Conservation (phyloP, 2,888 invertebrate species). For the Helleia helle region DNA sequence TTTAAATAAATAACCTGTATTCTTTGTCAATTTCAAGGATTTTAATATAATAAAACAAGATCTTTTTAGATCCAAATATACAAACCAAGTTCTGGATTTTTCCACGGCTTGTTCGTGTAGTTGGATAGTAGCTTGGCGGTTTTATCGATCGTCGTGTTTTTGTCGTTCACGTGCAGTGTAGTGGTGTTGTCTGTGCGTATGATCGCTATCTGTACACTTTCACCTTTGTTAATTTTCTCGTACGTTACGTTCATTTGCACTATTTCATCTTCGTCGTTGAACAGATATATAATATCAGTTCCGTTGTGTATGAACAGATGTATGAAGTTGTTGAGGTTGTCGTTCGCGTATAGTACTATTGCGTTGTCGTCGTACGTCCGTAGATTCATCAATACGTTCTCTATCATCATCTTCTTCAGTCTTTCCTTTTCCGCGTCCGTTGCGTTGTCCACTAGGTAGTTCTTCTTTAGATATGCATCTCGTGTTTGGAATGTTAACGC, state of each 20-base stretch:
- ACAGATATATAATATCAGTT: constrained; percentile 86
- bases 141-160: constrained; percentile 79
- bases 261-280: constrained; percentile 87
- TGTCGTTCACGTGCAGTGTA: constrained; percentile 86
- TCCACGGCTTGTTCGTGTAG: constrained; percentile 91
- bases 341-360: constrained; percentile 91
- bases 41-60: too few relatives aligned
- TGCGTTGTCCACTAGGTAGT: constrained; percentile 80
- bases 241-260: constrained; percentile 85
- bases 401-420: constrained; percentile 82
- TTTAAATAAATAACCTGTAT: too few relatives aligned
- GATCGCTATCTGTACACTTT: constrained; percentile 92
- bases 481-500: constrained; percentile 90
- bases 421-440: constrained; percentile 76
- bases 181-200: constrained; percentile 81
- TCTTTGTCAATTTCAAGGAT: too few relatives aligned
- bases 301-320: constrained; percentile 89
- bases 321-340: constrained; percentile 94
- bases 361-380: constrained; percentile 89
- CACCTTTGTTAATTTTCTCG: constrained; percentile 83
- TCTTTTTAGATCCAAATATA: too few relatives aligned
- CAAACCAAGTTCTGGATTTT: constrained; percentile 84
- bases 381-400: constrained; percentile 90
- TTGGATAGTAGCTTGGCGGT: constrained; percentile 80
- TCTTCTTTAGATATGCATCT: constrained; percentile 85